Evolutionary conservation across 2,888 invertebrate species (phyloP).

Genomic region (Stratiomys singularior): DNA sequence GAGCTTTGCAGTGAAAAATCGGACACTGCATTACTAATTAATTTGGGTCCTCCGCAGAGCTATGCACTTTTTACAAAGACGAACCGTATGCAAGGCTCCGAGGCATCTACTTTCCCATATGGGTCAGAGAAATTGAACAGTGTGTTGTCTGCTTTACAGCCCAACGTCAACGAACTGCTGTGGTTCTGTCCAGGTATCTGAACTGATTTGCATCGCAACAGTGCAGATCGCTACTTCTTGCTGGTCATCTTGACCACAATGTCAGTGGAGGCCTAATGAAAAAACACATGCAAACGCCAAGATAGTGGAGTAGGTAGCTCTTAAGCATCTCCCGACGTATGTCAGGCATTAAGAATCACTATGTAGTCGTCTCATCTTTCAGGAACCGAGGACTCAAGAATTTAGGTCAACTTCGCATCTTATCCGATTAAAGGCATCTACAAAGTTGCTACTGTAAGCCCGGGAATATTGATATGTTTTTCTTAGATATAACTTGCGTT

Average conservation of each 20-base stretch:
- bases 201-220: not conserved
- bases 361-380: not conserved
- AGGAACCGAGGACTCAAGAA: constrained; percentile 6
- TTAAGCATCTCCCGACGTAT: not conserved
- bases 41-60: too few species aligned
- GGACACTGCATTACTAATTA: too few species aligned
- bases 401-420: constrained; percentile 1
- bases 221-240: not conserved
- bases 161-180: too few species aligned
- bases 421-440: constrained; percentile 10
- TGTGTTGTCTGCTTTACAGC: too few species aligned
- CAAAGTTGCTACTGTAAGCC: constrained; percentile 5
- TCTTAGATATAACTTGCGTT: constrained; percentile 1
- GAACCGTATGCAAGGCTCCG: too few species aligned
- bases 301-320: too few species aligned
- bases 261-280: not conserved
- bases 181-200: not conserved
- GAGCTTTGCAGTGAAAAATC: too few species aligned
- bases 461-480: not conserved
- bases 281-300: constrained; percentile 1
- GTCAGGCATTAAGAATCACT: not conserved
- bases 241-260: constrained; percentile 2
- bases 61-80: too few species aligned
- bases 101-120: too few species aligned
- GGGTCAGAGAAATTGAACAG: too few species aligned